Conservation (phyloP, 2,888 invertebrate genomes). For the Lamellibrachia columna region DNA sequence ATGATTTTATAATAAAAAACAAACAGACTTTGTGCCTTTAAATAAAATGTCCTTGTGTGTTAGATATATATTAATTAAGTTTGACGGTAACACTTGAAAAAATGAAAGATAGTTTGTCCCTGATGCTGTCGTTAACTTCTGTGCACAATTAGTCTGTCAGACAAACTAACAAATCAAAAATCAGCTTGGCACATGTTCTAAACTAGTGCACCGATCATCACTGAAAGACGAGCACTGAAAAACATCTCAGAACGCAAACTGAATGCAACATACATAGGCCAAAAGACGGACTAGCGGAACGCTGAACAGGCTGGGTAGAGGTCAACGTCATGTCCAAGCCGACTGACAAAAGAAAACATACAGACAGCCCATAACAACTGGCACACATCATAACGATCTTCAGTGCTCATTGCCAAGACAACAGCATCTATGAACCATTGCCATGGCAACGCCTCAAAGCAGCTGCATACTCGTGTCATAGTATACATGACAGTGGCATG, state of each 20-base stretch:
- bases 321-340: conserved; percentile 5
- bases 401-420: neutral
- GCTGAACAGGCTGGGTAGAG: neutral
- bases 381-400: neutral
- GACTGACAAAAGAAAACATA: neutral
- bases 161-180: neutral
- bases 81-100: neutral
- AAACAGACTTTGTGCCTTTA: too few species aligned
- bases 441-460: neutral
- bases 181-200: neutral
- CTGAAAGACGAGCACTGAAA: neutral
- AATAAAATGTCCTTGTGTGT: too few species aligned
- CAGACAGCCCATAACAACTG: neutral
- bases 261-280: neutral
- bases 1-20: too few species aligned
- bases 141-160: neutral
- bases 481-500: neutral
- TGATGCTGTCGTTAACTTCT: neutral
- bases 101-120: too few species aligned
- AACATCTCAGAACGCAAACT: neutral
- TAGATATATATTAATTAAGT: neutral
- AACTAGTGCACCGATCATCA: neutral
- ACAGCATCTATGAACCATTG: neutral
- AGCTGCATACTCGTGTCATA: neutral
- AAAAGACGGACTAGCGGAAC: neutral